Evolutionary conservation across 2,797 vertebrate species (phyloP).

Genomic region (Gadopsis bispinosus): DNA sequence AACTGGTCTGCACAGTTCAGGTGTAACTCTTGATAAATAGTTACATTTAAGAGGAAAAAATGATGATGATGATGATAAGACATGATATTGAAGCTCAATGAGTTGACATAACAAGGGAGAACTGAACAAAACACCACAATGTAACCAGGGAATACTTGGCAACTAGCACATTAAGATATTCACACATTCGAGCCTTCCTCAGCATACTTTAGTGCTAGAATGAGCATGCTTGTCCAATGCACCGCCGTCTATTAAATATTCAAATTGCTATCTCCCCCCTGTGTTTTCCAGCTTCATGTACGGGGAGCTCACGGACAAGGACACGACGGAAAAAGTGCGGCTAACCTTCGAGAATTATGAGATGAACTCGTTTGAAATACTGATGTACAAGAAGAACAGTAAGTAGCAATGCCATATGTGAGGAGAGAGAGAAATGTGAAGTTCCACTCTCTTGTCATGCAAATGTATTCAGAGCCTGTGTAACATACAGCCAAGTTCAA

Average conservation of each 20-base stretch:
- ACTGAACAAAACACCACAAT: background rate
- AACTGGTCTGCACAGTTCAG: slow-evolving; percentile 13
- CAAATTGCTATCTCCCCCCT: slow-evolving; percentile 24
- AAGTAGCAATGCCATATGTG: slow-evolving; percentile 80
- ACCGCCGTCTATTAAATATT: slow-evolving; percentile 47
- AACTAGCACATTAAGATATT: slow-evolving; percentile 8
- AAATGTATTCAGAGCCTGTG: slow-evolving; percentile 71
- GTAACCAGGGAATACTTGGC: slow-evolving; percentile 4
- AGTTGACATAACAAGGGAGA: background rate
- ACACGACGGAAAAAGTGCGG: slow-evolving; percentile 96
- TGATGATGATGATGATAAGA: background rate
- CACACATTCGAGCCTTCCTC: slow-evolving; percentile 25
- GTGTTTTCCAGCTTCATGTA: slow-evolving; percentile 96
- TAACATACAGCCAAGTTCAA: slow-evolving; percentile 69
- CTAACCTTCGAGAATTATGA: slow-evolving; percentile 99
- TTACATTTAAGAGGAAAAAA: background rate
- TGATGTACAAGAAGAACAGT: slow-evolving; percentile 99
- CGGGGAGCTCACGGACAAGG: slow-evolving; percentile 98
- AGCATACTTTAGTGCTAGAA: slow-evolving; percentile 14
- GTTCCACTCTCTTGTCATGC: slow-evolving; percentile 69
- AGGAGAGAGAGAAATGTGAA: slow-evolving; percentile 18
- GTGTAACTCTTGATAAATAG: slow-evolving; percentile 20
- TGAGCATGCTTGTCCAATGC: slow-evolving; percentile 11
- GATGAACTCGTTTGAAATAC: slow-evolving; percentile 99
- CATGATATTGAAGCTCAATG: background rate